A percentile compares a stretch with the other conserved stretches of the same genome.
phyloP scores from a whole-genome alignment of 2,888 invertebrate species.

The Andrena haemorrhoa region DNA sequence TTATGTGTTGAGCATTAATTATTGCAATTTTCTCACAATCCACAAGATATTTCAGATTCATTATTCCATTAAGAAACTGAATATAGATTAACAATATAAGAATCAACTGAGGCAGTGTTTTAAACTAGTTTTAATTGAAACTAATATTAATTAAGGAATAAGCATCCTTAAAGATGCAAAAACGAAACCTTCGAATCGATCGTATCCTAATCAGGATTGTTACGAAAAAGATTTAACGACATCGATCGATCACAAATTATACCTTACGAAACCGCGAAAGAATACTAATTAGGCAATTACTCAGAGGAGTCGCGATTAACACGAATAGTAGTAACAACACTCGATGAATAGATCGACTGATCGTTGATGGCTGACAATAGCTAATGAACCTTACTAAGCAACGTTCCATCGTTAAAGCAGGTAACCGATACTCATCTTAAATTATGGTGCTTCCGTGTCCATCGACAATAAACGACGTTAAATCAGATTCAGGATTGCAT shows the following conservation, averaged over 20 bases:
- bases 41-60: too few relatives aligned
- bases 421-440: conserved; percentile 40
- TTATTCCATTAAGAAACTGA: too few relatives aligned
- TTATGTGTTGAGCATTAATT: neutral
- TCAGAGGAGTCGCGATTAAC: conserved; percentile 34
- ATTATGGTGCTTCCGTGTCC: conserved; percentile 50
- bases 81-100: neutral
- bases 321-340: conserved; percentile 48
- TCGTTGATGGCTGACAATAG: conserved; percentile 40
- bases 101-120: neutral
- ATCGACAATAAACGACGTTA: conserved; percentile 35
- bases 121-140: neutral
- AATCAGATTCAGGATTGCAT: conserved; percentile 50
- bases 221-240: conserved; percentile 5
- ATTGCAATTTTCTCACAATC: neutral
- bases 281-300: conserved; percentile 51
- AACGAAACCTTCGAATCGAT: neutral
- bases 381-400: conserved; percentile 31
- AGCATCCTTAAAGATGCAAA: neutral
- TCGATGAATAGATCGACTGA: conserved; percentile 25
- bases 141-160: too few relatives aligned
- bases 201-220: conserved; percentile 7
- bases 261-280: conserved; percentile 39
- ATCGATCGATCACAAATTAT: conserved; percentile 30
- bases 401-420: conserved; percentile 43